Conservation (phyloP, 2,797 vertebrate genomes). For the Sebastiscus albofasciatus region DNA sequence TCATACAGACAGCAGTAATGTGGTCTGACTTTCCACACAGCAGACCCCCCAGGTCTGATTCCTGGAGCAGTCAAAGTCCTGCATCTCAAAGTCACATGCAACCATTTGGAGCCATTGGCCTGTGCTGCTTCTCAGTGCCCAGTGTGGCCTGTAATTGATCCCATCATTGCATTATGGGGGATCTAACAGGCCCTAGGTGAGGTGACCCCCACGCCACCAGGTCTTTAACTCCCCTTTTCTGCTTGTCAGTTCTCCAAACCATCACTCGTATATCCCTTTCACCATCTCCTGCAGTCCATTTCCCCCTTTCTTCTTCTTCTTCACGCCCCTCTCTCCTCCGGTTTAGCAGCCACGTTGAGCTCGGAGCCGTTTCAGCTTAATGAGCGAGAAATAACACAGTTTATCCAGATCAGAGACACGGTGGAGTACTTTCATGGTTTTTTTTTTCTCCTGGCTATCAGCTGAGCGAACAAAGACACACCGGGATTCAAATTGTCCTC, state of each 20-base stretch:
- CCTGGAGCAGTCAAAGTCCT: conserved; percentile 59
- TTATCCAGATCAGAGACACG: conserved; percentile 59
- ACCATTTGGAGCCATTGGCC: conserved; percentile 63
- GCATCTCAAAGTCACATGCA: conserved; percentile 68
- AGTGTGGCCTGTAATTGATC: conserved; percentile 77
- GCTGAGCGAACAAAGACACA: conserved; percentile 30
- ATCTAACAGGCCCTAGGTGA: conserved; percentile 72
- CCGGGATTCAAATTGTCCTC: conserved; percentile 14
- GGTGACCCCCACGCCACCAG: conserved; percentile 60
- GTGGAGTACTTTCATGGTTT: conserved; percentile 32
- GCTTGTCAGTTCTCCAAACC: conserved; percentile 73
- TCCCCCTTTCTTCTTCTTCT: conserved; percentile 42
- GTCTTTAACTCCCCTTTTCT: conserved; percentile 52
- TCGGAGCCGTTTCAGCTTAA: conserved; percentile 49
- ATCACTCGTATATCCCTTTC: conserved; percentile 64
- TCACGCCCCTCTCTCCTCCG: conserved; percentile 30
- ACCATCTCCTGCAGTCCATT: conserved; percentile 40
- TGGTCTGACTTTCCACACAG: conserved; percentile 68
- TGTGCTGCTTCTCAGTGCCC: conserved; percentile 58
- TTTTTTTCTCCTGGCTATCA: not conserved
- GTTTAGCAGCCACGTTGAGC: conserved; percentile 52
- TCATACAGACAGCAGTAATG: conserved; percentile 67
- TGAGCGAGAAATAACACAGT: conserved; percentile 56
- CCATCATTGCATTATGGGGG: conserved; percentile 68
- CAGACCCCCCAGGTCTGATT: conserved; percentile 56